Evolutionary conservation across 1,140 invertebrate genomes (phyloP), one percentile per base, ranked within the genome.

Genomic region (Caligus rogercresseyi): DNA sequence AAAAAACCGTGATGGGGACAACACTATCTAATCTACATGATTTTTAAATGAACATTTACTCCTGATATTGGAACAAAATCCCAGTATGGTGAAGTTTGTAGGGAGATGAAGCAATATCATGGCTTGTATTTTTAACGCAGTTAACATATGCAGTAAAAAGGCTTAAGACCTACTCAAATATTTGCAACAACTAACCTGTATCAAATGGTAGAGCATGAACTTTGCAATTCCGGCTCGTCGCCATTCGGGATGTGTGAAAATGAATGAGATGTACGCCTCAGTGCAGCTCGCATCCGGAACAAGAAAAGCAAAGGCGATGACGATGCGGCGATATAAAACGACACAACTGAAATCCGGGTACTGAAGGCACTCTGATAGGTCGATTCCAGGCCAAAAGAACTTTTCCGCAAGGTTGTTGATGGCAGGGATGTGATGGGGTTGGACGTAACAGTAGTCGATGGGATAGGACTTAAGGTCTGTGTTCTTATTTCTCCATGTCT

Each of bases 321-420:
- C 80, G 61, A 93, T 72, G 69, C 84, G 85, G 70, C 82, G 83
- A 71, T 90, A 92, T 0, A 88, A 69, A 14, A 83, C 88, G 16
- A 94, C 86, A 70, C 88, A 89, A 68, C 83, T 91, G 70, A 87
- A 91, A 70, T 94, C 89, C 1, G 90, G 89, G 74, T 92, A 92
- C 69, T 87, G 84, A 13, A 93, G 75, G 67, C 84, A 83, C 70
- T 93, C 89, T 0, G 86, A 85, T 66, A 93, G 86, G 74, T 93
- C 88, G 65, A 93, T 87, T 25, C 87, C 87, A 11, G 86, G 84
- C 88, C 89, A 93, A 72, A 92, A 93, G 71, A 83, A 86, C 68
- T 84, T 80, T 64, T 81, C 78, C 58, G 85, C 87, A 11, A 92
- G 71, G 56, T 79, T 81, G 73, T 92, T 92, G 25, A 92, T 81